A percentile compares a stretch with the other conserved stretches of the same genome.
These are phyloP conservation scores for Hybos culiciformis DNA, from an alignment of 2,888 invertebrate genomes.

Conservation along the genomic window DNA sequence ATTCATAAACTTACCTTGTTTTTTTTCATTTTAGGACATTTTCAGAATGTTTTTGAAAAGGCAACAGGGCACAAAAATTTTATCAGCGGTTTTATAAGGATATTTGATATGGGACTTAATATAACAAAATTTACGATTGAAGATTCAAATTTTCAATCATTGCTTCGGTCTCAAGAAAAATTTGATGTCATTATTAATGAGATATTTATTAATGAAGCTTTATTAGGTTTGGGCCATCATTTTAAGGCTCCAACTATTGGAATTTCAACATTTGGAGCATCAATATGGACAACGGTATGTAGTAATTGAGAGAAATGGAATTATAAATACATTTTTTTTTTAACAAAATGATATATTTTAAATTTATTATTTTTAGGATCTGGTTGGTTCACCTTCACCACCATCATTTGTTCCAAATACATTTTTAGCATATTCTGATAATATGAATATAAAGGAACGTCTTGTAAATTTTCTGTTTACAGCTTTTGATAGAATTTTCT, in stretches of 20 bases:
- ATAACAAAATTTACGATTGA: constrained; percentile 5
- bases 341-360: too few relatives aligned
- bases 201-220: constrained; percentile 20
- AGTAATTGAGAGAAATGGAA: too few relatives aligned
- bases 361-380: constrained; percentile 4
- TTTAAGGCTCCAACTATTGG: constrained; percentile 23
- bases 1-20: not conserved
- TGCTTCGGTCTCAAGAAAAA: constrained; percentile 16
- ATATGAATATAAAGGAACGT: constrained; percentile 19
- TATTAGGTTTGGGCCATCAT: constrained; percentile 20
- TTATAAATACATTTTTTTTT: too few relatives aligned
- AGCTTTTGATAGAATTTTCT: constrained; percentile 6
- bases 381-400: constrained; percentile 24
- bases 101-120: constrained; percentile 1
- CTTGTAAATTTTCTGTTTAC: constrained; percentile 16
- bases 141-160: constrained; percentile 6
- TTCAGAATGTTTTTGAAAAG: not conserved
- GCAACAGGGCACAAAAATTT: not conserved
- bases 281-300: too few relatives aligned
- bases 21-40: not conserved
- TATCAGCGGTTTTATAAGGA: not conserved
- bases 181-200: constrained; percentile 20
- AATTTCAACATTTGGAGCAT: constrained; percentile 25
- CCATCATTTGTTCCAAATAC: constrained; percentile 28
- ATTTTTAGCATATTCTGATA: constrained; percentile 20